Base-by-base conservation (phyloP, 2,888 invertebrate species). In the Euspilapteryx auroguttella region DNA sequence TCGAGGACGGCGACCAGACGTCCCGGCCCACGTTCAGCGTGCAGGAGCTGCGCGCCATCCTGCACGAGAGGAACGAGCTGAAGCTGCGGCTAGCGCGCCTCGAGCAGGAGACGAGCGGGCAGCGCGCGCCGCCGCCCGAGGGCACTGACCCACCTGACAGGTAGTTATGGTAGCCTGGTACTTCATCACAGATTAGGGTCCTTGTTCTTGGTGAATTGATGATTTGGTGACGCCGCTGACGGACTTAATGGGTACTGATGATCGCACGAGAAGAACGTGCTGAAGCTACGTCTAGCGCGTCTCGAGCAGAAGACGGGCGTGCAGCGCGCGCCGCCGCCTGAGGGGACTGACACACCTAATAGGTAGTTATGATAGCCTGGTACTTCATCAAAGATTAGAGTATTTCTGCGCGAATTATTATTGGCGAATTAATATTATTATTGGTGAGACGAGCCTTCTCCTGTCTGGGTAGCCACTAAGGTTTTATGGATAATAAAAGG, bases 291-390 rank as follows among this genome's bases (percentile, higher is more conserved):
- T 50, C 86, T 98, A 28, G 87, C 89, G 48, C 89, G 93, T 51
- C 81, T 96, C n/a, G 94, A 95, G 58, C 95, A 96, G 45, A 94
- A 96, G n/a, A n/a, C n/a, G n/a, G n/a, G n/a, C n/a, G n/a, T n/a
- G 63, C 63, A 98, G 38, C 86, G 85, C 37, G 79, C 84, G 30
- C 81, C 86, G 49, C 80, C 87, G 55, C 80, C 86, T 39, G 38
- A 62, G 59, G 1, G 64, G 59, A 24, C 57, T 55, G 24, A n/a
- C n/a, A 55, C 51, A 35, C 62, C 55, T 0, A 68, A 71, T 35
- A 71, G 73, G 68, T 69, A 21, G 33, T 28, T 12, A 22, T 22
- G 20, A 20, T 23, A 23, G 21, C 15, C 11, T 7, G 9, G 12
- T 22, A 20, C 8, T 8, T 20, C 9, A 28, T 10, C 4, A 4